A percentile compares a stretch with the other conserved stretches of the same genome.
These are phyloP conservation scores for Dysmachus trigonus DNA, from an alignment of 2,888 invertebrate species.

Conservation along the genomic window DNA sequence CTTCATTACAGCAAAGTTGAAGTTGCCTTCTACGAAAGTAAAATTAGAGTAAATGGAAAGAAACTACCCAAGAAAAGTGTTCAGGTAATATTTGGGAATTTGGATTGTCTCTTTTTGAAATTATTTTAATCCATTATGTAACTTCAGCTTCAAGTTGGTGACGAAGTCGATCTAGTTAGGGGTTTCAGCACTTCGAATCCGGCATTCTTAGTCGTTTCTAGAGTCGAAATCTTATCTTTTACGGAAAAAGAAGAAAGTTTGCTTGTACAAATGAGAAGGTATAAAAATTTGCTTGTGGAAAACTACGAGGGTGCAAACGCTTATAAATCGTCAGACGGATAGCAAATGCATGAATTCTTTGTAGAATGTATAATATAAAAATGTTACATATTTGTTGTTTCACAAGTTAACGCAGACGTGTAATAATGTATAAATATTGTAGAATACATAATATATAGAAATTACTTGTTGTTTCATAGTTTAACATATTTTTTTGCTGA, in stretches of 20 bases:
- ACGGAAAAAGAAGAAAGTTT: conserved; percentile 68
- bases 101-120: neutral
- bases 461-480: too few relatives aligned
- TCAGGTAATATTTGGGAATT: conserved; percentile 67
- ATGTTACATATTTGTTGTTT: neutral
- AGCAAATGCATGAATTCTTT: conserved; percentile 57
- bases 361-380: neutral
- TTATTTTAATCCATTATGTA: neutral
- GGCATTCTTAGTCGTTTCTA: conserved; percentile 73
- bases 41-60: conserved; percentile 80
- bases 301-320: conserved; percentile 69
- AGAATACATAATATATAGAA: too few relatives aligned
- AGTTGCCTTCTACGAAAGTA: conserved; percentile 80
- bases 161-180: conserved; percentile 82
- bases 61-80: conserved; percentile 80
- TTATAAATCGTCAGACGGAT: conserved; percentile 65
- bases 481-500: too few relatives aligned
- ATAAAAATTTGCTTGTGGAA: conserved; percentile 76
- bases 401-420: neutral
- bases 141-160: conserved; percentile 71
- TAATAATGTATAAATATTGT: too few relatives aligned
- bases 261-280: conserved; percentile 71
- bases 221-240: conserved; percentile 73
- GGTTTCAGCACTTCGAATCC: conserved; percentile 74
- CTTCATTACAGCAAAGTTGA: conserved; percentile 75